A percentile compares a stretch with the other conserved stretches of the same genome.
phyloP scores from a whole-genome alignment of 2,113 vertebrate species.

The Ovis canadensis region DNA sequence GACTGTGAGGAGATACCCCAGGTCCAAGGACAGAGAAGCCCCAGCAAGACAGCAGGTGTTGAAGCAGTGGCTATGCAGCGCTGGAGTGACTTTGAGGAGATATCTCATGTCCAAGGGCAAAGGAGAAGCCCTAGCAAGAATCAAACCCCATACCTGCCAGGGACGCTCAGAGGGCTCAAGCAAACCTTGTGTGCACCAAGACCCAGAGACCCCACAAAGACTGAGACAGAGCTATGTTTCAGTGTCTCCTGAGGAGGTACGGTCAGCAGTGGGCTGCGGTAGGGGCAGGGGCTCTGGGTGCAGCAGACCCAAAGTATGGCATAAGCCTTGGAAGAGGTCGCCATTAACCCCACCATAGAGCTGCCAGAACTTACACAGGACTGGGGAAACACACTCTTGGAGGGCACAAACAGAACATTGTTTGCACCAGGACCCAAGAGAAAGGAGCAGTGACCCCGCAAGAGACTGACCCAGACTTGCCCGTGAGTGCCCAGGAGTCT shows the following conservation, averaged over 20 bases:
- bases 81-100: neutral
- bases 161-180: neutral
- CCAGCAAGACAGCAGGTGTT: neutral
- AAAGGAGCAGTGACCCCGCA: neutral
- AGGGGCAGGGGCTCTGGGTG: neutral
- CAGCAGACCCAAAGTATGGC: neutral
- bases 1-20: neutral
- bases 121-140: neutral
- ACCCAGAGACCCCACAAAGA: neutral
- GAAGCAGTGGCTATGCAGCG: fast-evolving
- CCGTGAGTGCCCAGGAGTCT: neutral
- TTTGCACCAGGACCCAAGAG: neutral
- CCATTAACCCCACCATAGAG: neutral
- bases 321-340: neutral
- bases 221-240: neutral
- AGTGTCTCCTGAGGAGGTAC: neutral
- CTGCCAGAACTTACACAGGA: neutral
- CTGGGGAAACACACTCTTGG: neutral
- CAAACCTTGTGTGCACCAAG: neutral
- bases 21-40: neutral
- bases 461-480: neutral
- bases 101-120: neutral
- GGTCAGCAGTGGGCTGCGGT: fast-evolving
- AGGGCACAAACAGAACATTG: neutral
- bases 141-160: neutral